These are phyloP conservation scores for Cotesia congregata DNA, from an alignment of 2,888 invertebrate genomes.

Conservation along the genomic window DNA sequence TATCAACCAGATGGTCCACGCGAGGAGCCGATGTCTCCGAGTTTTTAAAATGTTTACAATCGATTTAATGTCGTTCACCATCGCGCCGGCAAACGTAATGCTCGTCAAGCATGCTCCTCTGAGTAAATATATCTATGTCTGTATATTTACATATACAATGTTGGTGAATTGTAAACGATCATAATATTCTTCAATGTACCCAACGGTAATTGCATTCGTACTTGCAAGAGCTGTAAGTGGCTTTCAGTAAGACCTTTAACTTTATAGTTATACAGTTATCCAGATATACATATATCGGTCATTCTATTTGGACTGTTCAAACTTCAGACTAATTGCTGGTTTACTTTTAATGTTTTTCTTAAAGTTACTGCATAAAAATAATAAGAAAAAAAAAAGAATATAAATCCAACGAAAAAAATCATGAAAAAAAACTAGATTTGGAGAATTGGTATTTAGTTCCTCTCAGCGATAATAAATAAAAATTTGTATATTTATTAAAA, in stretches of 20 bases:
- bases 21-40: conserved; percentile 25
- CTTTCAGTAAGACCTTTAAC: background rate
- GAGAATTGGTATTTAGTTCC: too few species aligned
- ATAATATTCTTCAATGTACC: conserved; percentile 26
- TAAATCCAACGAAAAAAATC: too few species aligned
- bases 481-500: too few species aligned
- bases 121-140: background rate
- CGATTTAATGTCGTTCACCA: conserved; percentile 13
- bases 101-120: background rate
- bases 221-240: conserved; percentile 25
- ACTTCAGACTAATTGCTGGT: too few species aligned
- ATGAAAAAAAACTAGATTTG: too few species aligned
- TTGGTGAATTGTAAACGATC: conserved; percentile 34
- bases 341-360: too few species aligned
- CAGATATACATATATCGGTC: too few species aligned
- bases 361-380: too few species aligned
- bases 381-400: too few species aligned
- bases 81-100: background rate
- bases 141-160: background rate
- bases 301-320: too few species aligned
- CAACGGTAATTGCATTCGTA: conserved; percentile 35
- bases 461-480: too few species aligned
- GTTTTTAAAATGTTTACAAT: conserved; percentile 38
- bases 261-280: background rate
- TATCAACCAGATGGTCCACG: conserved; percentile 31